Percentiles rank a stretch among this genome's conserved stretches.
Evolutionary conservation across 1,140 invertebrate species (phyloP).

Genomic region (Cydia pomonella): DNA sequence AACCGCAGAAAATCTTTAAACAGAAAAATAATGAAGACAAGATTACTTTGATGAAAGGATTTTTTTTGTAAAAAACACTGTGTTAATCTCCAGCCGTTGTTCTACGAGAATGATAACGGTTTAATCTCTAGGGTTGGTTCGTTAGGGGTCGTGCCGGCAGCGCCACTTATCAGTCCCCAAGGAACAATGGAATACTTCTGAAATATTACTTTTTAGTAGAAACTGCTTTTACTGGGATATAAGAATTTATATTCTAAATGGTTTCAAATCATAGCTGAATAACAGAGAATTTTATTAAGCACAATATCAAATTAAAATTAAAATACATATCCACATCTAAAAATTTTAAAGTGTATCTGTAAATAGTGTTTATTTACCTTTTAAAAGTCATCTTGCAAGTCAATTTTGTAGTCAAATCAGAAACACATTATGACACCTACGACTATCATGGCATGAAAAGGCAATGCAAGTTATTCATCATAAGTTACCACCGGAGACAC

Average conservation of each 20-base stretch:
- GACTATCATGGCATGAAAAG: neutral
- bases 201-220: slow-evolving; percentile 20
- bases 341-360: too few species aligned
- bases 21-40: neutral
- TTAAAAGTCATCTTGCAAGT: too few species aligned
- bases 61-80: neutral
- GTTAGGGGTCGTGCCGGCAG: slow-evolving; percentile 14
- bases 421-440: neutral
- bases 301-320: too few species aligned
- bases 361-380: too few species aligned
- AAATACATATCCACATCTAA: too few species aligned
- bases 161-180: slow-evolving; percentile 13
- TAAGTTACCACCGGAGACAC: neutral
- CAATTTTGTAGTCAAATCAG: neutral
- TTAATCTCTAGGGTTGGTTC: slow-evolving; percentile 30
- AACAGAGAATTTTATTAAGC: too few species aligned
- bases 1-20: too few species aligned
- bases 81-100: slow-evolving; percentile 2
- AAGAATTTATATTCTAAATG: neutral
- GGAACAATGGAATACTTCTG: slow-evolving; percentile 15
- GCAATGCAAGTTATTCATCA: neutral
- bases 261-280: neutral
- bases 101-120: slow-evolving; percentile 17
- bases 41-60: neutral
- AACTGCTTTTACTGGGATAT: neutral